A percentile compares a stretch with the other conserved stretches of the same genome.
These are phyloP conservation scores for Sinocyclocheilus grahami DNA, from an alignment of 2,113 vertebrate genomes.

Conservation along the genomic window DNA sequence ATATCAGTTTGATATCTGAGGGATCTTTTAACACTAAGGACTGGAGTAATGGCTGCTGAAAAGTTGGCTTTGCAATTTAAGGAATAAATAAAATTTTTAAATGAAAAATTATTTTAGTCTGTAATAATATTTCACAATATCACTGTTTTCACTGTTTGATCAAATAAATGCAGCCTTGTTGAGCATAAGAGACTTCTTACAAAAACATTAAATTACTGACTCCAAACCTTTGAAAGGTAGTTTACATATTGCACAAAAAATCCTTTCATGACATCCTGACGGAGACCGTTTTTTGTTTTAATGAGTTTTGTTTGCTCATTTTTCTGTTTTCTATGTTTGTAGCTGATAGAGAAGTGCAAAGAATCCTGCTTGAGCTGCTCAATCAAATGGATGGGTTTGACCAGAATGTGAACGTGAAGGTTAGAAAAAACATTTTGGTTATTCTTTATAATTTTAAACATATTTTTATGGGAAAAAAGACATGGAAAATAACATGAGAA, in stretches of 20 bases:
- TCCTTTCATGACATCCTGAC: background rate
- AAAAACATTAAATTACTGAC: background rate
- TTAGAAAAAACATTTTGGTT: conserved; percentile 52
- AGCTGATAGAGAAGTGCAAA: conserved; percentile 93
- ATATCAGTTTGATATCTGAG: too few relatives aligned
- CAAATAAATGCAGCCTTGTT: background rate
- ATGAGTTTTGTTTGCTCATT: background rate
- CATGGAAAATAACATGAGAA: too few relatives aligned
- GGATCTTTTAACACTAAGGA: background rate
- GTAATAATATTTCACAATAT: background rate
- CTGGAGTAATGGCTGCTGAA: background rate
- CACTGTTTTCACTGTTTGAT: background rate
- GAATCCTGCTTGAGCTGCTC: conserved; percentile 91
- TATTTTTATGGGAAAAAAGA: background rate
- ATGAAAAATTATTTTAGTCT: background rate
- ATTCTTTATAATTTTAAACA: background rate
- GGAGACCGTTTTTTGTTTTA: background rate
- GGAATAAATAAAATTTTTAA: background rate
- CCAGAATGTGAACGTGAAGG: conserved; percentile 95
- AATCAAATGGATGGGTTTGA: conserved; percentile 98
- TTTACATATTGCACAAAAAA: background rate
- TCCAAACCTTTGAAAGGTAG: background rate
- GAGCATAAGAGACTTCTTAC: background rate
- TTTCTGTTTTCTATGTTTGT: conserved; percentile 13
- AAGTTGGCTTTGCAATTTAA: background rate